These are phyloP conservation scores for Pristis pectinata DNA, from an alignment of 2,797 vertebrate genomes.

Conservation along the genomic window DNA sequence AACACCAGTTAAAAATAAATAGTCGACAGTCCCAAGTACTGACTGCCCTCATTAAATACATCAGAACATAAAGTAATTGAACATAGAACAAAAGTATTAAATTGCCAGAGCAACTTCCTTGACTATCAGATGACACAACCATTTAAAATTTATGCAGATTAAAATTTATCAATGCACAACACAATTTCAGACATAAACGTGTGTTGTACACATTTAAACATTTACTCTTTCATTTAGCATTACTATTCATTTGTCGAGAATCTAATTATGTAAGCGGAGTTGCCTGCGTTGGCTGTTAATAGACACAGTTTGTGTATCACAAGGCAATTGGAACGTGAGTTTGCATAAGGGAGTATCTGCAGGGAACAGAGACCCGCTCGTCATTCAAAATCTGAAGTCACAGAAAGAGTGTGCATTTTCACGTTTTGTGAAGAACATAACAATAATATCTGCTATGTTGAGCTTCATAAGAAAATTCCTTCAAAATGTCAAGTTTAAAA, in stretches of 20 bases:
- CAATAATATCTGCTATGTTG: background rate
- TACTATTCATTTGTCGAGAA: background rate
- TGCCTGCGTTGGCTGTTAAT: background rate
- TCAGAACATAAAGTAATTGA: slow-evolving; percentile 15
- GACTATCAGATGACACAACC: background rate
- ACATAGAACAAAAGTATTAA: background rate
- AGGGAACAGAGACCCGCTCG: background rate
- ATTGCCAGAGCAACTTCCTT: background rate
- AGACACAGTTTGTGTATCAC: background rate
- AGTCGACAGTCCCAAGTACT: background rate
- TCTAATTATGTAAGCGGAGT: background rate
- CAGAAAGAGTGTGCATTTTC: background rate
- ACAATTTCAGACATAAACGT: background rate
- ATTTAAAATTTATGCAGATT: background rate
- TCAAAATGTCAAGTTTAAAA: background rate
- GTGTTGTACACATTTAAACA: background rate
- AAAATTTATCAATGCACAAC: slow-evolving; percentile 18
- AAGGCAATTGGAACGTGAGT: background rate
- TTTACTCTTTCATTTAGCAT: background rate
- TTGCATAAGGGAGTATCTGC: background rate
- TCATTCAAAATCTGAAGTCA: background rate
- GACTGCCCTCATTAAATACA: background rate
- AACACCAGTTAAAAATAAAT: background rate
- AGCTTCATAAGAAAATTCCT: background rate
- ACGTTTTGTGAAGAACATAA: background rate